Evolutionary conservation across 2,113 vertebrate genomes (phyloP), one percentile per base, ranked within the genome.

Genomic region (Seriola rivoliana): DNA sequence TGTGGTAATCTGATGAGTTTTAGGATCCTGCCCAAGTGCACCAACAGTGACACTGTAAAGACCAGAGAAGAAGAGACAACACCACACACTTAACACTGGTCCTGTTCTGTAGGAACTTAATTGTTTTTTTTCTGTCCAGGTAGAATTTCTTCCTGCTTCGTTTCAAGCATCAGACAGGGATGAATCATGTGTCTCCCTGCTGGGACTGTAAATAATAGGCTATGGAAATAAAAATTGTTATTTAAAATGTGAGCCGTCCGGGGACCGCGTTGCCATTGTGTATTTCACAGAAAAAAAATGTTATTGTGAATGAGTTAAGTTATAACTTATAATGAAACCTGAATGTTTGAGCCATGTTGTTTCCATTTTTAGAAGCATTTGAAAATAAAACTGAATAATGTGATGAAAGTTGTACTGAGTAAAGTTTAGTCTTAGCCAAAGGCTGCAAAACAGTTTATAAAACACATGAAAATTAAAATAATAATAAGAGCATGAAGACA

Each of bases 181-280:
- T 14, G 72, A 46, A 13, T 1, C 12, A 10, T 12, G 19, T 4
- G 19, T 48, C 75, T 81, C 52, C 34, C 67, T 17, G 17, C 59
- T 52, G 70, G 65, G 84, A 72, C 65, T 95, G 93, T 94, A 95
- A 84, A 95, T 94, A 94, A 89, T 82, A 87, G 80, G 63, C 71
- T 80, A 89, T 90, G 75, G 68, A 88, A 90, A 93, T 82, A 92
- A 88, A 89, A 89, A 92, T 87, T 85, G 88, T 90, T 95, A 95
- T 95, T 95, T 96, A 95, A 94, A 88, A 80, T 71, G 75, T 86
- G 48, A 90, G 82, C 73, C 25, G 54, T 75, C 50, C 23, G 54
- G 38, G 46, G 46, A 36, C 52, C 42, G 9, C 73, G 84, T 92
- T 80, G 42, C 78, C 84, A 80, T 86, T 87, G 84, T 93, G 80